A percentile compares a stretch with the other conserved stretches of the same genome.
phyloP scores from a whole-genome alignment of 2,113 vertebrate species.

The Typhlomys cinereus region DNA sequence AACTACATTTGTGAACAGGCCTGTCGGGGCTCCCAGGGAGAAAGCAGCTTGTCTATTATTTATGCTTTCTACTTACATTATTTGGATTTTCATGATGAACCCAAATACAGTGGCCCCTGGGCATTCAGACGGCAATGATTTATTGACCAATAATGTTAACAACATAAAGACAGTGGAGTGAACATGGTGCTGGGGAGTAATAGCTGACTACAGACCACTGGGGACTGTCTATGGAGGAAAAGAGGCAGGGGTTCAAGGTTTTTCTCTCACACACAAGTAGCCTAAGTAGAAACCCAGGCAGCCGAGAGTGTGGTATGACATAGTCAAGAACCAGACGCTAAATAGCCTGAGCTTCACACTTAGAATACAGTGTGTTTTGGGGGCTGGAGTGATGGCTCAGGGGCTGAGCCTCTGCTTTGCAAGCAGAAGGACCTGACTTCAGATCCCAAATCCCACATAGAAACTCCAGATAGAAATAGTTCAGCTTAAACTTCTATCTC shows the following conservation, averaged over 20 bases:
- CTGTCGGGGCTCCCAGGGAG: not conserved
- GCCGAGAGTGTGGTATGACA: too few relatives aligned
- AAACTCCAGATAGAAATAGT: too few relatives aligned
- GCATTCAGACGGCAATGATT: conserved; percentile 59
- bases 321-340: not conserved
- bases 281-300: not conserved
- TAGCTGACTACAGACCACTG: not conserved
- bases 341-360: not conserved
- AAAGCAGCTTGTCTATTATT: conserved; percentile 69
- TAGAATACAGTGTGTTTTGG: not conserved
- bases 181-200: not conserved
- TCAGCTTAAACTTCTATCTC: too few relatives aligned
- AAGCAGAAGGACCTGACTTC: too few relatives aligned
- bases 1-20: conserved; percentile 46
- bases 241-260: not conserved
- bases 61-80: conserved; percentile 68
- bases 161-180: conserved; percentile 46
- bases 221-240: not conserved
- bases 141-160: conserved; percentile 73
- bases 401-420: too few relatives aligned
- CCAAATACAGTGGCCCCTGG: conserved; percentile 66
- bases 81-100: conserved; percentile 71
- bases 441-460: too few relatives aligned
- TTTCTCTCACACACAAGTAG: not conserved
- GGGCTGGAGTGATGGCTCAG: too few relatives aligned